Evolutionary conservation across 2,888 invertebrate species (phyloP), one percentile per base, ranked within the genome.

Genomic region (Zygogramma bicolorata): DNA sequence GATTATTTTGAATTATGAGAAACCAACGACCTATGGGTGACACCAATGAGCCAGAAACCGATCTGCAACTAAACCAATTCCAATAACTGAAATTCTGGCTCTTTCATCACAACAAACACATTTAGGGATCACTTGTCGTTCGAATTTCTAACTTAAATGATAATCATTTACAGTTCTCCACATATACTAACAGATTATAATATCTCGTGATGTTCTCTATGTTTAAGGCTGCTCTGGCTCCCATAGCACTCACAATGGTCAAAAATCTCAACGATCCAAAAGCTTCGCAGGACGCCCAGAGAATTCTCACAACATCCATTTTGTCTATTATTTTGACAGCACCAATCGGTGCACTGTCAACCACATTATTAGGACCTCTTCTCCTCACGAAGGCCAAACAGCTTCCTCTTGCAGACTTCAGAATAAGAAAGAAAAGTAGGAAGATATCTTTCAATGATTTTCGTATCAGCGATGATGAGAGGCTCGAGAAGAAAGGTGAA

Each of bases 211-310:
- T n/a, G n/a, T n/a, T n/a, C n/a, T n/a, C n/a, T n/a, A n/a, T n/a
- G n/a, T n/a, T n/a, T n/a, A n/a, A 94, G 91, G 96, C 96, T 22
- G 96, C 96, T 0, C 87, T 96, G 46, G 95, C 93, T 0, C 94
- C 96, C 0, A 93, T 94, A 1, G 92, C 93, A 0, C 85, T 95
- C 34, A 93, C 93, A 79, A 89, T 92, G 73, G 90, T 94, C 0
- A 87, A 88, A 58, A 83, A 81, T 59, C 86, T 88, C 49, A 83
- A 81, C 59, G 84, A 88, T 67, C 81, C 86, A 0, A 85, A 81
- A 1, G 89, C 90, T 0, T 85, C 89, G 53, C 86, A 87, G 8
- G 93, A 92, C 84, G 95, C 93, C 0, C 90, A 92, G 70, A 91
- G 89, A 61, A 91, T 96, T 22, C 88, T 96, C 82, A 95, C 93